These are phyloP conservation scores for Pangasius djambal DNA, from an alignment of 2,797 vertebrate genomes.

Conservation along the genomic window DNA sequence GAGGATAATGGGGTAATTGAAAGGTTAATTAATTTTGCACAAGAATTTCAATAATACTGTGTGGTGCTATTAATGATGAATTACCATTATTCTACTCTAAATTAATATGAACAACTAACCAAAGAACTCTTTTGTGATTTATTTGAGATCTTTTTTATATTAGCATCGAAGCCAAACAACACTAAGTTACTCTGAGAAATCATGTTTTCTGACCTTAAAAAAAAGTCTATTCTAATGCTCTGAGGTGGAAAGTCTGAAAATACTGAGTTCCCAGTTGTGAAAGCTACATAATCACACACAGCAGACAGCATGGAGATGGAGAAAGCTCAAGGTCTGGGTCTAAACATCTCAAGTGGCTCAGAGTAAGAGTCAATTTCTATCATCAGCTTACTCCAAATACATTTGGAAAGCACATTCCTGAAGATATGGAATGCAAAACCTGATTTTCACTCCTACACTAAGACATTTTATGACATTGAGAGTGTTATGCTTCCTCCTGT, in stretches of 20 bases:
- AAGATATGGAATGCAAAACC: conserved; percentile 16
- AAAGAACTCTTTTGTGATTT: neutral
- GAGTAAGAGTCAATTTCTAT: conserved; percentile 5
- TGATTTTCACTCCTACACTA: neutral
- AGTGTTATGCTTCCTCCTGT: neutral
- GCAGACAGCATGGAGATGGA: conserved; percentile 12
- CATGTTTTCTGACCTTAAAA: neutral
- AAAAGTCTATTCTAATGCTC: neutral
- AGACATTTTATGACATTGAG: neutral
- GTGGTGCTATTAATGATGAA: neutral
- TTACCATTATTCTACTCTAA: neutral
- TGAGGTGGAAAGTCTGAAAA: conserved; percentile 2
- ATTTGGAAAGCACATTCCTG: conserved; percentile 10
- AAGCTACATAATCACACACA: neutral
- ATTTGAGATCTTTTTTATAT: neutral
- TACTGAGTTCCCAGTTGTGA: neutral
- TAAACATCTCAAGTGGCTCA: conserved; percentile 3
- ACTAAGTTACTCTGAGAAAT: neutral
- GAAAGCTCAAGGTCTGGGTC: conserved; percentile 1
- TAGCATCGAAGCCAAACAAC: neutral
- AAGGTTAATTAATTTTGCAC: neutral
- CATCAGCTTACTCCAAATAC: neutral
- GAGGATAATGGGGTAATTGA: neutral
- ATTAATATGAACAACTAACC: neutral
- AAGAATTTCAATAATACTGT: neutral